Conservation (phyloP, 2,113 vertebrate species). For the Anoura caudifer region DNA sequence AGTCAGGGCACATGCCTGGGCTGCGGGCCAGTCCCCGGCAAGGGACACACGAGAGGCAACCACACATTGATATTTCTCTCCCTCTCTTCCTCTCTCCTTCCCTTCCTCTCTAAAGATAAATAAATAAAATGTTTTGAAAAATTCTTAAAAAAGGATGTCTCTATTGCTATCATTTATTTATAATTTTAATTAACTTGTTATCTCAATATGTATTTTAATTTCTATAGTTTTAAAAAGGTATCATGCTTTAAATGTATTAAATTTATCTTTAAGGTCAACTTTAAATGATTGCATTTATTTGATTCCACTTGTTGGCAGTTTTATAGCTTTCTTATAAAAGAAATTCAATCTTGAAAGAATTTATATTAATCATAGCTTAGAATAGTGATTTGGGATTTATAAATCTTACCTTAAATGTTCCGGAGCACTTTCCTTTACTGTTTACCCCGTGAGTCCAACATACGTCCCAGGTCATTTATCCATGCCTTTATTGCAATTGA, state of each 20-base stretch:
- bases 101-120: no score
- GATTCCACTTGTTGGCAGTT: background rate
- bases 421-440: background rate
- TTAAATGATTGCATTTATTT: slow-evolving; percentile 27
- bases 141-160: no score
- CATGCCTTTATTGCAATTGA: background rate
- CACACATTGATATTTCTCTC: no score
- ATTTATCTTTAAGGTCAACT: background rate
- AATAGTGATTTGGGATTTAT: slow-evolving; percentile 7
- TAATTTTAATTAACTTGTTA: background rate
- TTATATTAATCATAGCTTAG: background rate
- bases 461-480: background rate
- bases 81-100: no score
- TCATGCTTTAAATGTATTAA: background rate
- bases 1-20: no score
- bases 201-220: background rate
- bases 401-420: background rate
- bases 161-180: background rate
- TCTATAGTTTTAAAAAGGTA: background rate
- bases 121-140: no score
- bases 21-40: no score
- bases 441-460: background rate
- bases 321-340: slow-evolving; percentile 20
- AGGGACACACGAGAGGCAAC: no score
- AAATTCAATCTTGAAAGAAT: slow-evolving; percentile 20